Conservation (phyloP, 2,113 vertebrate genomes). For the Chauna torquata region DNA sequence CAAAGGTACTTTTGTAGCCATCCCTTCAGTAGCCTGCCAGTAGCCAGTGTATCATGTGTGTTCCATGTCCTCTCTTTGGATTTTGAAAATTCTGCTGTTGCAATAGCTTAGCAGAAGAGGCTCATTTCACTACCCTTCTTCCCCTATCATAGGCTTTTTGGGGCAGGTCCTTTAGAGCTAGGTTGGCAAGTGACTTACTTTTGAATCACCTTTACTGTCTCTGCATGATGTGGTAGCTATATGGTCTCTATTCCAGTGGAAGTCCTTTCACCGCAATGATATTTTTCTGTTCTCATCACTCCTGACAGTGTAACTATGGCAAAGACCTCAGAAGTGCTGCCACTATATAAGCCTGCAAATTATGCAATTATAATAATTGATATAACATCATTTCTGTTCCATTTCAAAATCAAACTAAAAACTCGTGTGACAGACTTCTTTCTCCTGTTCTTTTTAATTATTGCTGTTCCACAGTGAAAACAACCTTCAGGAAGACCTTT, state of each 20-base stretch:
- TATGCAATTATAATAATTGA: neutral
- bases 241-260: neutral
- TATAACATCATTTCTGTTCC: neutral
- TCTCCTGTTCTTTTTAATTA: neutral
- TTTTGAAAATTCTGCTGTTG: neutral
- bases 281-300: neutral
- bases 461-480: slow-evolving; percentile 83
- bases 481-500: slow-evolving; percentile 95
- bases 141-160: neutral
- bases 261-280: neutral
- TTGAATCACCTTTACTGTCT: neutral
- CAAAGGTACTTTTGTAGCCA: neutral
- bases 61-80: neutral
- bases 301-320: neutral
- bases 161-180: neutral
- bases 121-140: neutral
- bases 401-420: neutral
- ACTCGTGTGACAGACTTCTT: neutral
- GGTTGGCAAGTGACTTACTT: neutral
- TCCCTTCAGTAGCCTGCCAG: neutral
- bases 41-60: neutral
- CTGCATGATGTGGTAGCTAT: neutral
- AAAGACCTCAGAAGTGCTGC: neutral
- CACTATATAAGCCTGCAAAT: neutral
- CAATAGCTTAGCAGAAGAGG: neutral